phyloP scores from a whole-genome alignment of 2,888 invertebrate species.

The Teleiodes luculella region DNA sequence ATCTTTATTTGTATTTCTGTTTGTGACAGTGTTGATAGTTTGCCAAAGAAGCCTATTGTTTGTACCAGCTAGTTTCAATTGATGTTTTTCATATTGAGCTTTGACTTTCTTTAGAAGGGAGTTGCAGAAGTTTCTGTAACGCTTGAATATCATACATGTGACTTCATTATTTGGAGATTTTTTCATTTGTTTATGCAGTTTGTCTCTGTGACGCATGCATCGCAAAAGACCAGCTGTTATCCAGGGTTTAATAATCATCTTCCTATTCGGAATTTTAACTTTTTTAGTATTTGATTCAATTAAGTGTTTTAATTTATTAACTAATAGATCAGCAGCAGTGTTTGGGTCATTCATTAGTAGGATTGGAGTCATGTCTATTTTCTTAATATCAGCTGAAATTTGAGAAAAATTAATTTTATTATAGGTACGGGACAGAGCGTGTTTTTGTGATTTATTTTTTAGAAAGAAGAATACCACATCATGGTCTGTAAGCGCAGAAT shows the following conservation, averaged over 20 bases:
- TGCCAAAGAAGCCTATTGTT: slow-evolving; percentile 9
- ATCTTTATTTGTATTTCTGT: neutral
- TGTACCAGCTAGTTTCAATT: neutral
- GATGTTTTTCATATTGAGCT: slow-evolving; percentile 8
- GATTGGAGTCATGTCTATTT: neutral
- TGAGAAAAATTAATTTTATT: too few relatives aligned
- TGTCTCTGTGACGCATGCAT: neutral
- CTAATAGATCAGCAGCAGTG: neutral
- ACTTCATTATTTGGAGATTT: neutral
- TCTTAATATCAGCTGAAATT: too few relatives aligned
- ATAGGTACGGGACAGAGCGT: too few relatives aligned
- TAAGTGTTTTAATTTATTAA: neutral
- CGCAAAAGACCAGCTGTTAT: neutral
- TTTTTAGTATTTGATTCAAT: neutral
- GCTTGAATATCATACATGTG: neutral
- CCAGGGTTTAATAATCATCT: neutral
- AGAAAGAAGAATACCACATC: too few relatives aligned
- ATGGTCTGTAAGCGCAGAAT: too few relatives aligned
- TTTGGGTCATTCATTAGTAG: neutral
- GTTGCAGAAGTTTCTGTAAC: neutral
- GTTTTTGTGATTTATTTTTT: too few relatives aligned
- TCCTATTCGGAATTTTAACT: neutral
- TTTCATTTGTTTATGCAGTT: neutral
- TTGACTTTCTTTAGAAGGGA: slow-evolving; percentile 11
- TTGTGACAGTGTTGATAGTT: neutral